phyloP scores from a whole-genome alignment of 2,113 vertebrate species.

The Siphamia tubifer region DNA sequence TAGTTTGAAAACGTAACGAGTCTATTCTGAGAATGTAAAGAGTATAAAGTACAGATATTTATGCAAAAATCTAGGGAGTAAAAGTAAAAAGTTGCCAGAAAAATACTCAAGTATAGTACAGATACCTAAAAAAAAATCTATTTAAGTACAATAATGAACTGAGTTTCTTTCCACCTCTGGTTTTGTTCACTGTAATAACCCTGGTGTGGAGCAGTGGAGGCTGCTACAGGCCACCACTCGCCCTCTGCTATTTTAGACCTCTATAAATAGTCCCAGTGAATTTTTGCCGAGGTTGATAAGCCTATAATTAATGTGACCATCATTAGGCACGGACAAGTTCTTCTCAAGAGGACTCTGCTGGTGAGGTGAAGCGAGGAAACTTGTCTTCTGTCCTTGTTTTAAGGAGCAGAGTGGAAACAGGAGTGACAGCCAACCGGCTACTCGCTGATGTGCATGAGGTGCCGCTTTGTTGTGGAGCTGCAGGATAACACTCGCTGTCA shows the following conservation, averaged over 20 bases:
- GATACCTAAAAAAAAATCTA: too few species aligned
- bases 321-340: constrained; percentile 65
- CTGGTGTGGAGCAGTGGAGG: too few species aligned
- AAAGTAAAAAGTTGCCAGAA: too few species aligned
- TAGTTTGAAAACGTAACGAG: too few species aligned
- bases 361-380: constrained; percentile 46
- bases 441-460: constrained; percentile 28
- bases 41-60: too few species aligned
- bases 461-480: constrained; percentile 46
- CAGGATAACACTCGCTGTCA: constrained; percentile 37
- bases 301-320: constrained; percentile 78
- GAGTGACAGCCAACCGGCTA: constrained; percentile 29
- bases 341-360: constrained; percentile 55
- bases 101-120: too few species aligned
- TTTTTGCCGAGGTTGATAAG: constrained; percentile 70
- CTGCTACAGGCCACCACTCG: constrained; percentile 24
- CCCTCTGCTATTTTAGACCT: constrained; percentile 58
- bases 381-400: constrained; percentile 43
- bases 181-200: too few species aligned
- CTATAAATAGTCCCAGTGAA: constrained; percentile 74
- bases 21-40: too few species aligned
- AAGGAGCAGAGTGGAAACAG: constrained; percentile 30
- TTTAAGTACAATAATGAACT: too few species aligned
- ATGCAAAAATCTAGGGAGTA: too few species aligned
- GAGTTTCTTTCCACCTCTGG: too few species aligned